These are phyloP conservation scores for Channa argus DNA, from an alignment of 2,113 vertebrate genomes.

Conservation along the genomic window DNA sequence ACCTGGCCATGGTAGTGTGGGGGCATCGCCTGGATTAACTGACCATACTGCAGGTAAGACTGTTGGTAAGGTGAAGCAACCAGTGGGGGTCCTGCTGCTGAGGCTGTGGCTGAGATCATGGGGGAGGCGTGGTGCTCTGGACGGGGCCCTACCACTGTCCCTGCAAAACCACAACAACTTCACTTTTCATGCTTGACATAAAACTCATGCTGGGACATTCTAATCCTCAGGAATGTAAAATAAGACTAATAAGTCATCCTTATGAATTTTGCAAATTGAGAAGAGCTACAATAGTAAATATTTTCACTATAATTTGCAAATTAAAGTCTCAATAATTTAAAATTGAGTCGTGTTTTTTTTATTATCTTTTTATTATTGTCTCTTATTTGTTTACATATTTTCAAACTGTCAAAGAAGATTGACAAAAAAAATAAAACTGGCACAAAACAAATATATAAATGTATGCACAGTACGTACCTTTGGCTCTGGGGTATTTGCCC, in stretches of 20 bases:
- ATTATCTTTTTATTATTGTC: no score
- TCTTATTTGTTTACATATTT: no score
- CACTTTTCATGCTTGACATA: no score
- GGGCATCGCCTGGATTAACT: constrained; percentile 88
- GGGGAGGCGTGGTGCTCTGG: constrained; percentile 85
- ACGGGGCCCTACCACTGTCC: constrained; percentile 83
- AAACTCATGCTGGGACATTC: no score
- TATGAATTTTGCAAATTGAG: no score
- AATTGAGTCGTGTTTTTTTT: no score
- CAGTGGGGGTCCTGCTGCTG: constrained; percentile 86
- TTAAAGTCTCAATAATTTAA: no score
- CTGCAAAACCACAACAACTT: constrained; percentile 54
- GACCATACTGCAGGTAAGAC: constrained; percentile 89
- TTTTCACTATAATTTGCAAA: no score
- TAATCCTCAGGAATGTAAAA: no score
- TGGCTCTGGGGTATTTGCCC: constrained; percentile 87
- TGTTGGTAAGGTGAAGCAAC: constrained; percentile 87
- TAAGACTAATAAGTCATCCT: no score
- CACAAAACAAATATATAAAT: neutral
- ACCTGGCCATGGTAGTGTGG: constrained; percentile 88
- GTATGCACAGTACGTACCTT: constrained; percentile 76
- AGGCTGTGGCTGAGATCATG: constrained; percentile 85
- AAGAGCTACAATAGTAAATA: no score
- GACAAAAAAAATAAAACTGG: neutral
- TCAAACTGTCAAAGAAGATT: no score